These are phyloP conservation scores for Xylocopa sonorina DNA, from an alignment of 1,140 invertebrate species.

Conservation along the genomic window DNA sequence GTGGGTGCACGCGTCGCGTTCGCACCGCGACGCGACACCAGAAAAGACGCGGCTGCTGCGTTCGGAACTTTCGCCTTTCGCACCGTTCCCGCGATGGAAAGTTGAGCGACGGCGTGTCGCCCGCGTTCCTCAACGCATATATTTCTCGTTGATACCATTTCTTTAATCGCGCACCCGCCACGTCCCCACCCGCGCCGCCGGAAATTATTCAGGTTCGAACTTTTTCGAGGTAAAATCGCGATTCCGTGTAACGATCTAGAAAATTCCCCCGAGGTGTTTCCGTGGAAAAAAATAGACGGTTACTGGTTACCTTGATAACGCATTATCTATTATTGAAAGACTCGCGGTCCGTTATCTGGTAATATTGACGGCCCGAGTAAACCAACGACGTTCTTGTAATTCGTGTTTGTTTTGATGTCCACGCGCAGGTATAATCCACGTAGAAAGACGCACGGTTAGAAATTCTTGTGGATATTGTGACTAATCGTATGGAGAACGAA, in stretches of 20 bases:
- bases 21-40: constrained; percentile 39
- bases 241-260: background rate
- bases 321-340: background rate
- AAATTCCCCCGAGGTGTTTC: too few relatives aligned
- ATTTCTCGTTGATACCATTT: too few relatives aligned
- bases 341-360: background rate
- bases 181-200: background rate
- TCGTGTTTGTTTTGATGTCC: too few relatives aligned
- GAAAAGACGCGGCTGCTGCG: background rate
- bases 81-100: background rate
- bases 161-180: constrained; percentile 15
- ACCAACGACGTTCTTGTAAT: background rate
- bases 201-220: background rate
- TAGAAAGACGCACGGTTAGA: background rate
- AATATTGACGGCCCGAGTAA: background rate
- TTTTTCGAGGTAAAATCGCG: background rate
- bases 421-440: background rate
- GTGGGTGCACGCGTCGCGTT: constrained; percentile 40
- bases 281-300: background rate
- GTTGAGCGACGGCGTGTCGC: constrained; percentile 8
- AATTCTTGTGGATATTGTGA: background rate
- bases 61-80: background rate
- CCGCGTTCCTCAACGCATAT: constrained; percentile 3
- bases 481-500: background rate
- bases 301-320: constrained; percentile 7